Percentiles rank a stretch among this genome's conserved stretches.
Evolutionary conservation across 1,140 invertebrate genomes (phyloP).

Genomic region (Bombus waltoni): DNA sequence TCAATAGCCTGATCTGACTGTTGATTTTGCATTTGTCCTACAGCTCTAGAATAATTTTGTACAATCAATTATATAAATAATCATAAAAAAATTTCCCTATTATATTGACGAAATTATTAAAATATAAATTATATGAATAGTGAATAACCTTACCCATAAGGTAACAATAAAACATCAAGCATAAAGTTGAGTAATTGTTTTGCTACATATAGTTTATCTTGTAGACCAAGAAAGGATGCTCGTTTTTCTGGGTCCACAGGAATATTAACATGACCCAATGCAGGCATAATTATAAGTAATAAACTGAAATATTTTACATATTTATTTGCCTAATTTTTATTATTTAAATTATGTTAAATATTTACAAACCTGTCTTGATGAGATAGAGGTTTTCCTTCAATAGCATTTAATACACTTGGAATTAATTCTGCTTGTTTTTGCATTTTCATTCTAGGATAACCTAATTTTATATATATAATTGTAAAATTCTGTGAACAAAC

Average conservation of each 20-base stretch:
- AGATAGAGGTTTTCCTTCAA: conserved; percentile 90
- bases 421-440: conserved; percentile 90
- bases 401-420: conserved; percentile 89
- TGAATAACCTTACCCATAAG: conserved; percentile 88
- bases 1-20: conserved; percentile 74
- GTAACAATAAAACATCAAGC: conserved; percentile 92
- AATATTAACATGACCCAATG: conserved; percentile 88
- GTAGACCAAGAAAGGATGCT: conserved; percentile 84
- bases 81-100: background rate
- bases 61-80: conserved; percentile 18
- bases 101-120: background rate
- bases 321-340: background rate
- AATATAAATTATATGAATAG: background rate
- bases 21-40: conserved; percentile 73
- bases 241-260: conserved; percentile 86
- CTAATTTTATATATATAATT: conserved; percentile 96
- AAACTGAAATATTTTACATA: conserved; percentile 84
- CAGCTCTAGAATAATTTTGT: conserved; percentile 55
- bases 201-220: conserved; percentile 85
- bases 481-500: conserved; percentile 92
- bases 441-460: conserved; percentile 90
- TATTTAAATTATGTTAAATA: conserved; percentile 28
- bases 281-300: conserved; percentile 90
- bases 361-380: conserved; percentile 91
- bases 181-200: conserved; percentile 90